Conservation (phyloP, 2,888 invertebrate genomes). For the Cephalotes varians region DNA sequence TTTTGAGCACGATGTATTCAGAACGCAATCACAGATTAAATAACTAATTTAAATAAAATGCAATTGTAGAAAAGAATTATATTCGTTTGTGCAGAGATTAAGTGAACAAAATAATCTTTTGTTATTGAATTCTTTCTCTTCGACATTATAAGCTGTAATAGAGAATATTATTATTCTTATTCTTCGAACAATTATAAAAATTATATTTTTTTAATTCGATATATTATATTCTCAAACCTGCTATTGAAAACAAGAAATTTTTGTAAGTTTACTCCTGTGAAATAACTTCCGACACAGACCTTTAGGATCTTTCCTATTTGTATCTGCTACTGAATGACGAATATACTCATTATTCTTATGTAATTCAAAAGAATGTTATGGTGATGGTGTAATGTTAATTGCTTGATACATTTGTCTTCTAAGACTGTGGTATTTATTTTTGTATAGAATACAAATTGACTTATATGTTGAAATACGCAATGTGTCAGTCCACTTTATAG, state of each 20-base stretch:
- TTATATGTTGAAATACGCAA: slow-evolving; percentile 60
- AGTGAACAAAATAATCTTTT: slow-evolving; percentile 49
- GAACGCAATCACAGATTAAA: neutral
- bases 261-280: neutral
- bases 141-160: slow-evolving; percentile 34
- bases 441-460: slow-evolving; percentile 81
- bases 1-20: neutral
- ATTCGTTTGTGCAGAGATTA: neutral
- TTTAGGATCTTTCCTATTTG: slow-evolving; percentile 5
- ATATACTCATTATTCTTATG: slow-evolving; percentile 50
- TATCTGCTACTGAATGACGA: slow-evolving; percentile 34
- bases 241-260: neutral
- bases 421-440: slow-evolving; percentile 84
- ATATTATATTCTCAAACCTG: slow-evolving; percentile 6
- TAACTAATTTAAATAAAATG: neutral
- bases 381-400: slow-evolving; percentile 82
- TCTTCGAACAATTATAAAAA: neutral
- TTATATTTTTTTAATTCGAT: neutral
- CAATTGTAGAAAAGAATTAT: neutral
- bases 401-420: slow-evolving; percentile 80
- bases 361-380: slow-evolving; percentile 71
- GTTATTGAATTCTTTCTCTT: slow-evolving; percentile 64
- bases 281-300: slow-evolving; percentile 19
- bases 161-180: neutral
- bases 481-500: slow-evolving; percentile 62